Evolutionary conservation across 2,888 invertebrate genomes (phyloP).

Genomic region (Diarsia brunnea): DNA sequence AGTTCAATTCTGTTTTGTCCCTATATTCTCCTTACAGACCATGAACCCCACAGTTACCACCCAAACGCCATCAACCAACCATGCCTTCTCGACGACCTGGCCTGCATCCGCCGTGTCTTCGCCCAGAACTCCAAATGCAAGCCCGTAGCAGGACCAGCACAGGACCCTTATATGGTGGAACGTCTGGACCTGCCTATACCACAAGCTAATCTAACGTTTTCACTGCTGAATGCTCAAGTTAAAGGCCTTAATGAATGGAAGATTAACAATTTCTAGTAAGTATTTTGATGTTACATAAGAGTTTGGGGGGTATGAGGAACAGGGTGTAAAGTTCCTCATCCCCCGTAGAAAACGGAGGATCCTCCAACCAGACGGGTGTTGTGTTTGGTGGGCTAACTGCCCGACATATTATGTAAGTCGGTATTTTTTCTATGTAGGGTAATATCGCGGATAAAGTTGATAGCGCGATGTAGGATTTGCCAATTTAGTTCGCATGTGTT

Average conservation of each 20-base stretch:
- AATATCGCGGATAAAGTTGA: too few species aligned
- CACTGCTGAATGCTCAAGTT: slow-evolving; percentile 27
- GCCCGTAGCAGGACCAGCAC: slow-evolving; percentile 52
- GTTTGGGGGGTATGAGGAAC: too few species aligned
- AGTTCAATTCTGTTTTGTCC: too few species aligned
- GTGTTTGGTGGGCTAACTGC: too few species aligned
- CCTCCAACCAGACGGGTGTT: too few species aligned
- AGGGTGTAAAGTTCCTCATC: too few species aligned
- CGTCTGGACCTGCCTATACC: slow-evolving; percentile 27
- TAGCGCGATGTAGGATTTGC: too few species aligned
- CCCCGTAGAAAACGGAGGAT: too few species aligned
- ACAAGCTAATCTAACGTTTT: slow-evolving; percentile 49
- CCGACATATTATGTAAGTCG: too few species aligned
- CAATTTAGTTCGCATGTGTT: too few species aligned
- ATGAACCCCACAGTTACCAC: not conserved
- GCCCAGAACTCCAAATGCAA: slow-evolving; percentile 59
- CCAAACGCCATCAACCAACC: slow-evolving; percentile 48
- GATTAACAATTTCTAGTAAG: slow-evolving; percentile 41
- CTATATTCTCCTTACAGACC: slow-evolving; percentile 5
- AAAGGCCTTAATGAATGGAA: slow-evolving; percentile 52
- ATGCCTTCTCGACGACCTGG: slow-evolving; percentile 57
- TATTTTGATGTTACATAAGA: slow-evolving; percentile 16
- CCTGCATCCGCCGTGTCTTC: slow-evolving; percentile 65
- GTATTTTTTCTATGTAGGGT: too few species aligned
- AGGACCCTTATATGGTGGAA: slow-evolving; percentile 56